phyloP scores from a whole-genome alignment of 1,140 invertebrate species.

The Brachionus angularis region DNA sequence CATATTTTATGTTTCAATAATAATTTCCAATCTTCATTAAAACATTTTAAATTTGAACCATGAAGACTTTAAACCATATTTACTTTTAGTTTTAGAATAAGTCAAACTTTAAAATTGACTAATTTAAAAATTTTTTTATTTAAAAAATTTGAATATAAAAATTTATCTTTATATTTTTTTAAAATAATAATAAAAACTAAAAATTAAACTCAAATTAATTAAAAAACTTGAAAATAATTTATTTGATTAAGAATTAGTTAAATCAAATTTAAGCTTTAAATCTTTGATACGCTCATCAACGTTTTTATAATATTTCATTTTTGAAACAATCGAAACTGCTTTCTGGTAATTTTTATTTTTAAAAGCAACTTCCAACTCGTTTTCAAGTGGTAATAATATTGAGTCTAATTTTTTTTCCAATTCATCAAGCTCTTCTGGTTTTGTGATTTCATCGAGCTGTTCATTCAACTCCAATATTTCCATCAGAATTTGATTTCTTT shows the following conservation, averaged over 20 bases:
- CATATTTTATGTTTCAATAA: no score
- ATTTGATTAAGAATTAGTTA: not conserved
- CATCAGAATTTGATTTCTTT: constrained; percentile 71
- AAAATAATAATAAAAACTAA: not conserved
- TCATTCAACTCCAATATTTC: constrained; percentile 84
- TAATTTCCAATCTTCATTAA: no score
- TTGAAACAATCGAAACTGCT: constrained; percentile 61
- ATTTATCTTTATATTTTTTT: no score
- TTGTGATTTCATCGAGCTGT: constrained; percentile 64
- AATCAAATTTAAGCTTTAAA: constrained; percentile 60
- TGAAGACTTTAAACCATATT: no score
- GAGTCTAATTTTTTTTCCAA: constrained; percentile 49
- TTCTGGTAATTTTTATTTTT: constrained; percentile 62
- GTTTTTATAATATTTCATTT: constrained; percentile 77
- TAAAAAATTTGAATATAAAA: no score
- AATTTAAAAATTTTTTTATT: no score
- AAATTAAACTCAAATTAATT: not conserved
- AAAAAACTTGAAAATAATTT: not conserved
- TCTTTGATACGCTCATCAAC: constrained; percentile 72
- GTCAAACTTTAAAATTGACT: no score
- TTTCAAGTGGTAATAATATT: constrained; percentile 48
- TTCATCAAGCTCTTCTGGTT: constrained; percentile 46
- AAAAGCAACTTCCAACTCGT: constrained; percentile 58
- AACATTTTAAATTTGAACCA: no score
- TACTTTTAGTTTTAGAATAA: no score